Evolutionary conservation across 2,113 vertebrate genomes (phyloP).

Genomic region (Uropsilus gracilis): DNA sequence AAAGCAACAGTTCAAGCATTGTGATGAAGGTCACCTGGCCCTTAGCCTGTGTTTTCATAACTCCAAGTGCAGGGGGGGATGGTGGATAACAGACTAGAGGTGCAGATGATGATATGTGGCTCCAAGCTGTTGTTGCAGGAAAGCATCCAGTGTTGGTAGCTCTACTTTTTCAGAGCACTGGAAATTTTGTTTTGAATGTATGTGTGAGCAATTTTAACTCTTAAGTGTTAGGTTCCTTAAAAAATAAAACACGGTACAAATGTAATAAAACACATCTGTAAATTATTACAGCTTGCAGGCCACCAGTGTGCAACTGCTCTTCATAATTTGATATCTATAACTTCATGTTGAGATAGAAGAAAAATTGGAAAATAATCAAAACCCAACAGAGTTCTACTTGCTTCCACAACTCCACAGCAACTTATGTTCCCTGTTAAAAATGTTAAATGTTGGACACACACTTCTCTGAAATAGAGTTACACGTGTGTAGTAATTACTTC

Average conservation of each 20-base stretch:
- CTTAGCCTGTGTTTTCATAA: background rate
- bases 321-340: background rate
- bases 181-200: background rate
- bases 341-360: background rate
- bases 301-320: background rate
- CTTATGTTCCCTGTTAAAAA: background rate
- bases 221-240: background rate
- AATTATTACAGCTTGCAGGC: background rate
- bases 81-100: background rate
- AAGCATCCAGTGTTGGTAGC: background rate
- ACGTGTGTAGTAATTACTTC: background rate
- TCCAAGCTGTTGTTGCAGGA: background rate
- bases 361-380: constrained; percentile 16
- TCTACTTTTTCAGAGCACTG: background rate
- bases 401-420: background rate
- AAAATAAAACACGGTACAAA: background rate
- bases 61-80: background rate
- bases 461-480: constrained; percentile 43
- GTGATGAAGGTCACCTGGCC: background rate
- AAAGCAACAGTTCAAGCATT: background rate
- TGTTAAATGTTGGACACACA: background rate
- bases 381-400: background rate
- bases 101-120: too few species aligned
- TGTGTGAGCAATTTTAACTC: background rate
- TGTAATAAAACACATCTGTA: background rate